phyloP scores from a whole-genome alignment of 2,797 vertebrate genomes.

The Rhinogobio ventralis region DNA sequence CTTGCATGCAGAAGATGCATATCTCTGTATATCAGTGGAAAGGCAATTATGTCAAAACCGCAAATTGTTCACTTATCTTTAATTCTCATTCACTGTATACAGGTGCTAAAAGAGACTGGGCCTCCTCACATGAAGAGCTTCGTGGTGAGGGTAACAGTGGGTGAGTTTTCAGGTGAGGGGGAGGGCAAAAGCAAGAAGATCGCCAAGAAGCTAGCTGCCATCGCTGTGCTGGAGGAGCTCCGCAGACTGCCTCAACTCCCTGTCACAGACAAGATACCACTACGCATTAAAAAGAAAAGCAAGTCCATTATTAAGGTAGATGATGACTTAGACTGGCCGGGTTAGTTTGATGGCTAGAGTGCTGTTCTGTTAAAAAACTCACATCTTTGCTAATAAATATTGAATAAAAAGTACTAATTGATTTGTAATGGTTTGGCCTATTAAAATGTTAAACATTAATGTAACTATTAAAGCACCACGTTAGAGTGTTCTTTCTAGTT shows the following conservation, averaged over 20 bases:
- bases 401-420: background rate
- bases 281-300: slow-evolving; percentile 99
- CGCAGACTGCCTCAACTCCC: slow-evolving; percentile 91
- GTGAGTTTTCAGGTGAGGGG: slow-evolving; percentile 92
- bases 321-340: slow-evolving; percentile 11
- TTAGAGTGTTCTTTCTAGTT: background rate
- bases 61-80: background rate
- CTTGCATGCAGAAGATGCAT: background rate
- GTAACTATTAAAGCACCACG: background rate
- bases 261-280: slow-evolving; percentile 89
- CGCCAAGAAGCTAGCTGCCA: slow-evolving; percentile 98
- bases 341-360: background rate
- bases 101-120: slow-evolving; percentile 97
- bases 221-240: slow-evolving; percentile 90
- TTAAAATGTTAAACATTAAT: background rate
- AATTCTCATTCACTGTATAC: slow-evolving; percentile 25
- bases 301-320: slow-evolving; percentile 95
- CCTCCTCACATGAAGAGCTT: slow-evolving; percentile 99
- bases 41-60: background rate
- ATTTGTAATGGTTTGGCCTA: background rate
- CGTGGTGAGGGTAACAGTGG: slow-evolving; percentile 90
- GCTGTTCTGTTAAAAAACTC: background rate
- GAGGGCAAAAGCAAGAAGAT: slow-evolving; percentile 99
- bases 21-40: too few species aligned
- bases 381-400: background rate